Evolutionary conservation across 2,888 invertebrate species (phyloP).

Genomic region (Nomada goodeniana): DNA sequence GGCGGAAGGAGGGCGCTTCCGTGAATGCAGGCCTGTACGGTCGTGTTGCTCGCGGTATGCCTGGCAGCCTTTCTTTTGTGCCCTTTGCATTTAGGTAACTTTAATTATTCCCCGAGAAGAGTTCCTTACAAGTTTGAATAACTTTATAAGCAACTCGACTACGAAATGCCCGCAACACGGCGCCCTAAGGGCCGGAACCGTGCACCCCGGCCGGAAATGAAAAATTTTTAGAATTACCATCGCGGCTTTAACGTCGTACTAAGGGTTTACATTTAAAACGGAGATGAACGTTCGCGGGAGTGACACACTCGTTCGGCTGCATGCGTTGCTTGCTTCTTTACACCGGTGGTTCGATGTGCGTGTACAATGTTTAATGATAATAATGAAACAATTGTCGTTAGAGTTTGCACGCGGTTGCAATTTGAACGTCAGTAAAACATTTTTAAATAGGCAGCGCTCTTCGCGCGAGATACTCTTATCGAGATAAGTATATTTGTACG

Average conservation of each 20-base stretch:
- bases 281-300: background rate
- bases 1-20: conserved; percentile 16
- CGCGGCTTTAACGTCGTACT: conserved; percentile 44
- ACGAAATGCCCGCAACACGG: conserved; percentile 63
- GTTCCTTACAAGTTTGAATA: conserved; percentile 72
- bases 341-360: background rate
- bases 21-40: conserved; percentile 37
- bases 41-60: conserved; percentile 60
- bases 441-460: too few species aligned
- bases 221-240: conserved; percentile 62
- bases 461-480: too few species aligned
- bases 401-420: too few species aligned
- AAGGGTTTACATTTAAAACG: conserved; percentile 45
- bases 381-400: background rate
- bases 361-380: background rate
- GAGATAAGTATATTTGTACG: too few species aligned
- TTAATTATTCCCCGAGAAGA: conserved; percentile 72
- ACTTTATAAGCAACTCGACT: conserved; percentile 72
- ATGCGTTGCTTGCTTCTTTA: background rate
- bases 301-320: background rate
- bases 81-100: conserved; percentile 72
- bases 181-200: conserved; percentile 59
- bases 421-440: too few species aligned
- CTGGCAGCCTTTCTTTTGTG: conserved; percentile 63
- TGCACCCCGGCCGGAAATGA: conserved; percentile 55